Evolutionary conservation across 2,113 vertebrate genomes (phyloP).

Genomic region (Tupaia tana): DNA sequence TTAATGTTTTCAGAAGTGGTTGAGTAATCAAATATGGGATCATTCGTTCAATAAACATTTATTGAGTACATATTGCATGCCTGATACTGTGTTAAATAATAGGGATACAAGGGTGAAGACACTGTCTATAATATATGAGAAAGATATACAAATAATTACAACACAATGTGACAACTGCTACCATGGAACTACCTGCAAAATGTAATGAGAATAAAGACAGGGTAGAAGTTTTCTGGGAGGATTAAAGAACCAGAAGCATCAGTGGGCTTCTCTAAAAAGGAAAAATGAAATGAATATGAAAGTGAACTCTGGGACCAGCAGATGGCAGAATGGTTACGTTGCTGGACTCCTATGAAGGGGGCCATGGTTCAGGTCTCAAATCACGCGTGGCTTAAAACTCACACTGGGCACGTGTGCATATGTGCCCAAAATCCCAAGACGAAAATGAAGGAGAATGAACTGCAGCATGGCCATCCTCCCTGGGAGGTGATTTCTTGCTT

Average conservation of each 20-base stretch:
- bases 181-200: neutral
- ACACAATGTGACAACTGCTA: neutral
- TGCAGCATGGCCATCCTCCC: too few species aligned
- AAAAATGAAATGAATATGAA: neutral
- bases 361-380: too few species aligned
- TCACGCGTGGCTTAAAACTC: too few species aligned
- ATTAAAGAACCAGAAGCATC: neutral
- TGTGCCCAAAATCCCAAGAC: too few species aligned
- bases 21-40: neutral
- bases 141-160: neutral
- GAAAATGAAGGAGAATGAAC: too few species aligned
- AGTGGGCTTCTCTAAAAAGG: neutral
- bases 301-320: neutral
- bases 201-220: neutral
- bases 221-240: neutral
- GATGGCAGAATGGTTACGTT: too few species aligned
- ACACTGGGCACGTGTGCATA: too few species aligned
- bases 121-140: neutral
- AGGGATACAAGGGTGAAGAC: neutral
- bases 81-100: neutral
- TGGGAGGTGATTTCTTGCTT: too few species aligned
- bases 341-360: too few species aligned
- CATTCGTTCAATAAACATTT: conserved; percentile 8
- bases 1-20: neutral
- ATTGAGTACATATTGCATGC: neutral